Evolutionary conservation across 1,140 invertebrate species (phyloP), one percentile per base, ranked within the genome.

Genomic region (Drosophila kanapiae): DNA sequence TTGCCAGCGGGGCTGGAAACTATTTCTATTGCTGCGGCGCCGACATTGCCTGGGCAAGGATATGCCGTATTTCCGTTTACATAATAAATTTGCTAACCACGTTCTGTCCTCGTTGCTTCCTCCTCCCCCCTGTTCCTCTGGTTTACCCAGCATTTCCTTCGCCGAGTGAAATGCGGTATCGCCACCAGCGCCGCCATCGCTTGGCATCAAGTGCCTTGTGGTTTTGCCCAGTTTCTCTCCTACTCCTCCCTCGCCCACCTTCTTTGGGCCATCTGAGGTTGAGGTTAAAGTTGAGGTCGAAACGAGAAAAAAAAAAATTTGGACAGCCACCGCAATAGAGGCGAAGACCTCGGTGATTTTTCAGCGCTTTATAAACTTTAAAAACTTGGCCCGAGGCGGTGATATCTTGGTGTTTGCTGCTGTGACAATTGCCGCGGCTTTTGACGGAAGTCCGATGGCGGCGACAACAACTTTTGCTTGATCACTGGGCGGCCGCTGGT

Each of bases 1-100:
- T 62, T 81, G 69, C 47, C 70, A 71, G 80, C 85, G 62, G 62
- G 48, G 23, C 75, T 72, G 74, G 78, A 88, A 90, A 90, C 81
- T 90, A 90, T 90, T 90, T 90, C 85, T 90, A 90, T 90, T 85
- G 85, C 85, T 87, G 84, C 85, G 84, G 85, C 84, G 83, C 81
- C 61, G 77, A 60, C 70, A 49, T 70, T 37, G 80, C 62, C 68
- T 80, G 86, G 72, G 86, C 82, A 86, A 91, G 86, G 86, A 91
- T 91, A 90, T 91, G 86, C 87, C 82, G 87, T 91, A 91, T 91
- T 92, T 92, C 91, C 90, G 91, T 91, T 92, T 91, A 91, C 91
- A 92, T 92, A 91, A 92, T 92, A 92, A 92, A 92, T 92, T 92
- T 92, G 91, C 86, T 92, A 91, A 92, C 91, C 91, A 92, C 91